A percentile compares a stretch with the other conserved stretches of the same genome.
Evolutionary conservation across 2,797 vertebrate species (phyloP).

Genomic region (Anabas testudineus): DNA sequence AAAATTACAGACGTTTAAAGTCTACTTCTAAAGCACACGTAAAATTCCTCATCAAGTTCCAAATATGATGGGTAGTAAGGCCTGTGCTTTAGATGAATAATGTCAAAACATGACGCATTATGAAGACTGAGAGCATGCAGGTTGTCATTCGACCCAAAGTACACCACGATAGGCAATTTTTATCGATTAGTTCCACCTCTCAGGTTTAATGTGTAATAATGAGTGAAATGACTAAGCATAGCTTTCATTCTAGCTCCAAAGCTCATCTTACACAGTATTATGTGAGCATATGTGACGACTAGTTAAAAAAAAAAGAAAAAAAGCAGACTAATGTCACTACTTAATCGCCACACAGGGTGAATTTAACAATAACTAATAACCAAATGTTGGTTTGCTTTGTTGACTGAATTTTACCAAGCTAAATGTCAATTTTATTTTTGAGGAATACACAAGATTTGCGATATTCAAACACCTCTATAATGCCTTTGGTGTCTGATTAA

Average conservation of each 20-base stretch:
- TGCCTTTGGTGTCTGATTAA: background rate
- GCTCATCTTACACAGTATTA: background rate
- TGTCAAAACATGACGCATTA: conserved; percentile 4
- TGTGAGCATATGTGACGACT: background rate
- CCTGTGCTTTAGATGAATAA: conserved; percentile 10
- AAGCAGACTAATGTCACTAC: background rate
- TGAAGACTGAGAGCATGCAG: background rate
- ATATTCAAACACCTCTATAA: background rate
- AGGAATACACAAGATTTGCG: background rate
- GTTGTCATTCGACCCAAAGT: background rate
- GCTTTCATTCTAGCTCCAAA: conserved; percentile 8
- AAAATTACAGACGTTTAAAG: no score
- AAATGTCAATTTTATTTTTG: background rate
- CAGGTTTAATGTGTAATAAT: conserved; percentile 3
- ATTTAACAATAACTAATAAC: background rate
- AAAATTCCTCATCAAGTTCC: background rate
- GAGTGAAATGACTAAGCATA: conserved; percentile 1
- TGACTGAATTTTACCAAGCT: background rate
- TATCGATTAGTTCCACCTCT: background rate
- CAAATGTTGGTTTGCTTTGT: background rate
- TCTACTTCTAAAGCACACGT: no score
- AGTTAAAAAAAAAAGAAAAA: background rate
- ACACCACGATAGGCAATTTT: background rate
- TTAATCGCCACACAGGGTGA: background rate
- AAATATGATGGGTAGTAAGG: background rate